These are phyloP conservation scores for Semicossyphus pulcher DNA, from an alignment of 2,113 vertebrate species.

Conservation along the genomic window DNA sequence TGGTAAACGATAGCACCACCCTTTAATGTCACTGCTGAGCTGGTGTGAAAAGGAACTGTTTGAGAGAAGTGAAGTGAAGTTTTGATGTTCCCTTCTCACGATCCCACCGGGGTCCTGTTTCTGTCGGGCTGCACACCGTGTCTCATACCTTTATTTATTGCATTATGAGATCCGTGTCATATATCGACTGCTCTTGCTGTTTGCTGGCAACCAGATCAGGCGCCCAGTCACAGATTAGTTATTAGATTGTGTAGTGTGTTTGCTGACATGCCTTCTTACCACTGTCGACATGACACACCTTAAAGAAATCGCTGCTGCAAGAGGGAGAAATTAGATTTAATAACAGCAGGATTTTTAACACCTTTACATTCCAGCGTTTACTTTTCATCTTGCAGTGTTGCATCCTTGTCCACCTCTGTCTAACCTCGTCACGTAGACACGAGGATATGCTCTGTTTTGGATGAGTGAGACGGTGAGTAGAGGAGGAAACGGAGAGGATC, in stretches of 20 bases:
- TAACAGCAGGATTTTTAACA: constrained; percentile 13
- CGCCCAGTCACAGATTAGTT: constrained; percentile 41
- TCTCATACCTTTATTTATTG: constrained; percentile 59
- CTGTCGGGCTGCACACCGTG: constrained; percentile 1
- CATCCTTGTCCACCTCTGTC: constrained; percentile 11
- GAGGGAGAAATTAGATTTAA: constrained; percentile 10
- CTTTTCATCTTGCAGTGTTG: constrained; percentile 23
- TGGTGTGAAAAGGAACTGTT: not conserved
- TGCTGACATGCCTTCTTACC: constrained; percentile 50
- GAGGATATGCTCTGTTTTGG: constrained; percentile 28
- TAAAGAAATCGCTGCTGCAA: not conserved
- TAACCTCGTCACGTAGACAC: constrained; percentile 44
- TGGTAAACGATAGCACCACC: not conserved
- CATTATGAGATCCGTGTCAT: constrained; percentile 44
- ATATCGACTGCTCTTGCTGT: constrained; percentile 37
- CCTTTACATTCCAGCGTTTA: constrained; percentile 27
- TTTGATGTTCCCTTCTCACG: constrained; percentile 10
- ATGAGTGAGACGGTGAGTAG: constrained; percentile 15
- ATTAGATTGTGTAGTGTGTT: constrained; percentile 53
- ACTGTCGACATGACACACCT: constrained; percentile 37
- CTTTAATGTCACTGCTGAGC: constrained; percentile 7
- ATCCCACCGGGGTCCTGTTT: constrained; percentile 14
- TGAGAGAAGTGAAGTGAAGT: constrained; percentile 3
- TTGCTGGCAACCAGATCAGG: constrained; percentile 37
- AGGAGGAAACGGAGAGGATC: not conserved